phyloP scores from a whole-genome alignment of 2,888 invertebrate genomes.

The Leptura quadrifasciata region DNA sequence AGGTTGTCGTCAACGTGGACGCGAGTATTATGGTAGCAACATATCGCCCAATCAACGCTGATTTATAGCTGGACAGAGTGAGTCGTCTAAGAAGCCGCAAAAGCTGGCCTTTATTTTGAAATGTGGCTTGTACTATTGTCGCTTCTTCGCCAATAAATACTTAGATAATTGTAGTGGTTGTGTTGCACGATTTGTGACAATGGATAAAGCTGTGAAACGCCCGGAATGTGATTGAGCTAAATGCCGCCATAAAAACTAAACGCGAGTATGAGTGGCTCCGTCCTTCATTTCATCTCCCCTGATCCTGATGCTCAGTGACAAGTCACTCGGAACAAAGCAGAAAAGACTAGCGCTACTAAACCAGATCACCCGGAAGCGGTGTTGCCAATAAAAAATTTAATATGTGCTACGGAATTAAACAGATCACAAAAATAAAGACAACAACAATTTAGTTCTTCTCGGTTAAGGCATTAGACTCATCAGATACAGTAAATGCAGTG shows the following conservation, averaged over 20 bases:
- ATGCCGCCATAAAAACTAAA: slow-evolving; percentile 54
- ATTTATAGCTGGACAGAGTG: slow-evolving; percentile 58
- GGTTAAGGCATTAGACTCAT: no score
- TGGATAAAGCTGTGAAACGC: slow-evolving; percentile 67
- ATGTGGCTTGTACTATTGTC: slow-evolving; percentile 49
- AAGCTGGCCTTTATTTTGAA: slow-evolving; percentile 50
- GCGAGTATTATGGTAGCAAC: slow-evolving; percentile 51
- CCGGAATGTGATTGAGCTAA: slow-evolving; percentile 69
- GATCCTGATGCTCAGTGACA: slow-evolving; percentile 50
- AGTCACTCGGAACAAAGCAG: slow-evolving; percentile 49
- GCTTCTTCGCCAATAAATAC: slow-evolving; percentile 65
- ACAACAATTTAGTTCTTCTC: no score
- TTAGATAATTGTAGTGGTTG: slow-evolving; percentile 63
- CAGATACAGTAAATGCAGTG: no score
- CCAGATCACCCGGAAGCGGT: slow-evolving; percentile 38
- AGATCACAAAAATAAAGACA: slow-evolving; percentile 9
- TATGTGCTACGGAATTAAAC: slow-evolving; percentile 5
- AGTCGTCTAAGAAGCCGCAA: slow-evolving; percentile 40
- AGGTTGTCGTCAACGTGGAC: slow-evolving; percentile 9
- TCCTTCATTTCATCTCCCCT: slow-evolving; percentile 45
- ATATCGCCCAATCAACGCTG: slow-evolving; percentile 59
- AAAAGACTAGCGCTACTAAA: slow-evolving; percentile 42
- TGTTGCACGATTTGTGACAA: slow-evolving; percentile 67
- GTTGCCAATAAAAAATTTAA: slow-evolving; percentile 38
- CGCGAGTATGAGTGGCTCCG: slow-evolving; percentile 43